Evolutionary conservation across 1,140 invertebrate genomes (phyloP), one percentile per base, ranked within the genome.

Genomic region (Drosophila ananassae): DNA sequence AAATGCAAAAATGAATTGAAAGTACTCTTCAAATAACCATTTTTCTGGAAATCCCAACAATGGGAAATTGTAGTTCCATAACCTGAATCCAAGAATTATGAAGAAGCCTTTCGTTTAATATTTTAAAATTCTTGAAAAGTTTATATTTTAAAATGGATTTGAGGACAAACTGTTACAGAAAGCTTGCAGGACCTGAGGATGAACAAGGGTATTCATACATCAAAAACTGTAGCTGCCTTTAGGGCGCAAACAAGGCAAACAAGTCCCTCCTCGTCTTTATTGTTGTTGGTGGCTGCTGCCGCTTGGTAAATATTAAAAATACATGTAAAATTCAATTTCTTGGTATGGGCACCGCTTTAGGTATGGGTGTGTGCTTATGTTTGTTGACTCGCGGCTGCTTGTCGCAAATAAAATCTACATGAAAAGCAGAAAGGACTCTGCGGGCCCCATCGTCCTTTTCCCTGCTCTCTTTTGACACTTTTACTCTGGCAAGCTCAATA

Each of bases 271-370:
- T 22, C 54, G 44, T 25, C 67, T 39, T 75, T 75, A 73, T 72
- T 72, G 72, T 75, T 76, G 73, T 47, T 75, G 54, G 48, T 54
- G 34, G 46, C 30, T 47, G 61, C 17, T 41, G 55, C 54, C 62
- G 73, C 73, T 81, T 87, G 83, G 47, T 62, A 81, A 75, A 61
- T 75, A 87, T 85, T 87, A 85, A 85, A 87, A 85, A 85, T 87
- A 73, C 82, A 85, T 85, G 82, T 79, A 85, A 87, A 85, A 87
- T 85, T 85, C 82, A 85, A 85, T 85, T 85, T 85, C 73, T 85
- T 83, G 76, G 72, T 46, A 24, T 32, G 46, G 25, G 59, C 24
- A 46, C n/a, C 30, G 32, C n/a, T 47, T 3, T 9, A 44, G 37
- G 28, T 41, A 13, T 39, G 53, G 56, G 59, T 76, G 50, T 76